Evolutionary conservation across 2,797 vertebrate genomes (phyloP).

Genomic region (Synaphobranchus kaupii): DNA sequence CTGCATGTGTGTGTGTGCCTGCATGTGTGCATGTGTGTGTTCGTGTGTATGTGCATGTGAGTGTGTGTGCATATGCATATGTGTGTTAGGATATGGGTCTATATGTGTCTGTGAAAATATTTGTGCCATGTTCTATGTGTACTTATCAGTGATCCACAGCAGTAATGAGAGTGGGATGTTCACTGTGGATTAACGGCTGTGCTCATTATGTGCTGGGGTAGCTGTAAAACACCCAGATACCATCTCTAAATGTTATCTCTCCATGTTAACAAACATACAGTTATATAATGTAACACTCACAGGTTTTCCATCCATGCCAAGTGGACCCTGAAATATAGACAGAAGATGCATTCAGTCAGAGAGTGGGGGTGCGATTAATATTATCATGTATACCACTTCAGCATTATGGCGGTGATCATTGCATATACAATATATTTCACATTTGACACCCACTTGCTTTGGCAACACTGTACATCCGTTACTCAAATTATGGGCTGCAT

Average conservation of each 20-base stretch:
- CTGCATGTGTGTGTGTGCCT: neutral
- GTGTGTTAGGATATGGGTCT: neutral
- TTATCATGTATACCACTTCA: neutral
- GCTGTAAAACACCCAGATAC: neutral
- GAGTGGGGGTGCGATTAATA: neutral
- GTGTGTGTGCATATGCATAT: constrained; percentile 4
- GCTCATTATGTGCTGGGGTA: neutral
- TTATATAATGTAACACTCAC: constrained; percentile 19
- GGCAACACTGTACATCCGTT: too few relatives aligned
- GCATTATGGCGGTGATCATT: too few relatives aligned
- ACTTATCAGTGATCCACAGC: neutral
- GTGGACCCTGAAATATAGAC: constrained; percentile 15
- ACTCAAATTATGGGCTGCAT: too few relatives aligned
- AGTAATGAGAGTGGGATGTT: neutral
- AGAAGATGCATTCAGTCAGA: neutral
- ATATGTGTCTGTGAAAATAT: neutral
- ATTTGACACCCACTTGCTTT: too few relatives aligned
- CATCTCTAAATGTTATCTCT: neutral
- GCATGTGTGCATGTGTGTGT: neutral
- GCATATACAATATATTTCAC: too few relatives aligned
- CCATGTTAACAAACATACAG: neutral
- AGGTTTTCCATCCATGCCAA: constrained; percentile 32
- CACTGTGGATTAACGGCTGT: neutral
- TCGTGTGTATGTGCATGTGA: constrained; percentile 7
- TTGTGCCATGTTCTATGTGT: neutral